Conservation (phyloP, 2,113 vertebrate genomes). For the Amblyopsis rosae region DNA sequence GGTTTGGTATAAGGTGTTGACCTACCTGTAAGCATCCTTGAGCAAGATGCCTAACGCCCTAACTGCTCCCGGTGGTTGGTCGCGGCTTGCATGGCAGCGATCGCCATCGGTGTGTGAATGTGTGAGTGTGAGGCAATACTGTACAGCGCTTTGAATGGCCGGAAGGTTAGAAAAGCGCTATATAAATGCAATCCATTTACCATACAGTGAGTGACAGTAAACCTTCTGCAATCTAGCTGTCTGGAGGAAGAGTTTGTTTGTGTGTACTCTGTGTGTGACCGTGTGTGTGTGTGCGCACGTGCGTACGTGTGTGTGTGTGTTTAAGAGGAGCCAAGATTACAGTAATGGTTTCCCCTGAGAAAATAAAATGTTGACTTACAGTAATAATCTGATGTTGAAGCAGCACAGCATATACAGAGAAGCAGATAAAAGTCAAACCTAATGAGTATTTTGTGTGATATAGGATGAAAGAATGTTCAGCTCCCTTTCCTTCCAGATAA, state of each 20-base stretch:
- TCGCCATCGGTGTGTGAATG: neutral
- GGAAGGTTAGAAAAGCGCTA: too few relatives aligned
- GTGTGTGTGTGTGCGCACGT: constrained; percentile 5
- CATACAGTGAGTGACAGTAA: constrained; percentile 32
- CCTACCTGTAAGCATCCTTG: too few relatives aligned
- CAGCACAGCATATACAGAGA: too few relatives aligned
- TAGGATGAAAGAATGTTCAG: too few relatives aligned
- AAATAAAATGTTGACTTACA: neutral
- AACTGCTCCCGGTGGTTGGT: too few relatives aligned
- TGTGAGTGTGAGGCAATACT: neutral
- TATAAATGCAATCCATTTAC: too few relatives aligned
- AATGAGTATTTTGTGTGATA: too few relatives aligned
- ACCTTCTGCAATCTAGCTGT: constrained; percentile 60
- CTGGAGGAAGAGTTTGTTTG: constrained; percentile 8
- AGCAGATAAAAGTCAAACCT: too few relatives aligned
- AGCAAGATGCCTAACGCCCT: too few relatives aligned
- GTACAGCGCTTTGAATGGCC: neutral
- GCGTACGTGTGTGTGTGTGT: neutral
- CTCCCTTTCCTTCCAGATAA: too few relatives aligned
- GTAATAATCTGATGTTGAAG: too few relatives aligned
- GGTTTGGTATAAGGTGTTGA: constrained; percentile 30
- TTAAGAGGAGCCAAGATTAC: neutral
- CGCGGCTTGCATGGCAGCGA: too few relatives aligned
- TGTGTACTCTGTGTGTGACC: neutral
- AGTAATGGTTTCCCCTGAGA: neutral